Evolutionary conservation across 2,888 invertebrate species (phyloP), one percentile per base, ranked within the genome.

Genomic region (Ommatoiulus sabulosus): DNA sequence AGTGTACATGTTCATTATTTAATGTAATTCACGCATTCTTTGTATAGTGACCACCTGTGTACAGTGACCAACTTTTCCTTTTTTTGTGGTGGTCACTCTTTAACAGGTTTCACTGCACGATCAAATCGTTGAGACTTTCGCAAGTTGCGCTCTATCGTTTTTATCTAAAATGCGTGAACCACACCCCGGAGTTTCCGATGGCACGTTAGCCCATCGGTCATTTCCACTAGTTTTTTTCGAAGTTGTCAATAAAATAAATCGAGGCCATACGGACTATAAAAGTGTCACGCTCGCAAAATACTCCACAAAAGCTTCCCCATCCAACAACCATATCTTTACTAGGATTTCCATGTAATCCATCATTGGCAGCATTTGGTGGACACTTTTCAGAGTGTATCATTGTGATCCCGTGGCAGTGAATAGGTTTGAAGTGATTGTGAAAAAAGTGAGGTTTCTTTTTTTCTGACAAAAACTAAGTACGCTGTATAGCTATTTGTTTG

Each of bases 311-410:
- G 80, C 24, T 80, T 80, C 35, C 12, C 20, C 80, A 12, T 20
- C 80, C 1, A 80, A 80, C 80, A 35, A 35, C 80, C 80, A 80
- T 80, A 80, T 80, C 80, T 80, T 35, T 35, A 35, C 80, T 24
- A 12, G 80, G 80, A 80, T 80, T 80, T 80, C 80, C 80, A 80
- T 80, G 80, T 80, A 80, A 80, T 80, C 80, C 80, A 80, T 80
- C 80, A 80, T 4, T 80, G 35, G 80, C 80, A 35, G 12, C 80
- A 80, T 80, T 80, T 20, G 80, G 80, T 80, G 80, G 80, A 80
- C 80, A 80, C 80, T 35, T 80, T 80, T 35, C 80, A 80, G 80
- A 80, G 35, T 35, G 24, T 35, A 80, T 80, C 80, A 80, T 80
- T 80, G 80, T 80, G 80, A 35, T 80, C 80, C 5, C 3, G 7